Evolutionary conservation across 2,113 vertebrate genomes (phyloP), one percentile per base, ranked within the genome.

Genomic region (Stictonetta naevosa): DNA sequence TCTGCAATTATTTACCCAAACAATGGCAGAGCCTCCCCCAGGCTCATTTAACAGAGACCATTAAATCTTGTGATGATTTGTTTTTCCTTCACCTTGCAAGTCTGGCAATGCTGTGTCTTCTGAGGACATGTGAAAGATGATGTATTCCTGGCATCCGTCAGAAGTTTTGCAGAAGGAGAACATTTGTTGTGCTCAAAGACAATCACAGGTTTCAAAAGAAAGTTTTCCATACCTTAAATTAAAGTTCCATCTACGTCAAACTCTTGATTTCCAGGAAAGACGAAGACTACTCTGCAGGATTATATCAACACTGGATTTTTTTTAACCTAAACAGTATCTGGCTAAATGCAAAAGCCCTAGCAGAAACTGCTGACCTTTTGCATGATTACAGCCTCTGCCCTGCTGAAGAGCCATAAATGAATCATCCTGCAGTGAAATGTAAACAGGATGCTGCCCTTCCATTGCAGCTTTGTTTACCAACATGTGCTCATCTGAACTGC

Each of bases 401-500:
- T 83, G 50, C 72, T 67, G 73, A 84, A 82, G 93, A 95, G 66
- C 66, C 17, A 4, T 86, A 60, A 44, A 58, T 92, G 73, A 92
- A 75, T 97, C 92, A 93, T 86, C 36, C 74, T 96, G 58, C 88
- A 96, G 56, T 63, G 63, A 93, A 95, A 92, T 19, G 17, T 98
- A 98, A 98, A 98, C 97, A 98, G 97, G 97, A 98, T 97, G 64
- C 95, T 96, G 85, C 60, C 80, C 81, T 96, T 97, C 79, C 95
- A 91, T 95, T 96, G 79, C 92, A 10, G 81, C 3, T 75, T 67
- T 97, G 94, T 98, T 98, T 97, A 98, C 96, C 86, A 95, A 96
- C 88, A 96, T 71, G 56, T 95, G 92, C 55, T 90, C 58, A 81
- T 95, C 67, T 93, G 81, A 97, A 97, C 89, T 73, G 78, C 69